Base-by-base conservation (phyloP, 1,140 invertebrate genomes). In the Spodoptera frugiperda region DNA sequence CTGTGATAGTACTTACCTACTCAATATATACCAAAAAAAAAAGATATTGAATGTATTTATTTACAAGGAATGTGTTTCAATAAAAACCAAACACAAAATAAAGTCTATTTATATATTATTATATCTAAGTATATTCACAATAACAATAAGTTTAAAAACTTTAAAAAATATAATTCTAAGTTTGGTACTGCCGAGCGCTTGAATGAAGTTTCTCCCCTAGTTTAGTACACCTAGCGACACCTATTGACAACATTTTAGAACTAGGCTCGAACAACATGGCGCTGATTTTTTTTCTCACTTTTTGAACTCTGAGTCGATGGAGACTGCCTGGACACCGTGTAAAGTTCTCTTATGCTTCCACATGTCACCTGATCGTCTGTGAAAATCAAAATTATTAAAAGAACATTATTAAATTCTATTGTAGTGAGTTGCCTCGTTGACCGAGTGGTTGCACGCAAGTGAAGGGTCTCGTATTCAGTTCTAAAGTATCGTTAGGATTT, bases 261-360 rank as follows among this genome's bases (percentile, higher is more conserved):
- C 53, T 72, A 14, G 30, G 4, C 3, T 12, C 14, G 17, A 9
- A 55, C 14, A 17, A 21, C 30, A 25, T 33, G 51, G n/a, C 33
- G 30, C 25, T 30, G 51, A 17, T 33, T 67, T 4, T 25, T 10
- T 67, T 15, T 51, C 12, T 75, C 21, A 21, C 77, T 75, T 78
- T 51, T 73, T 79, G 39, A 14, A 30, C 10, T 80, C 76, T 30
- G 55, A 17, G 44, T 77, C 77, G 5, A 63, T n/a, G 11, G 11
- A 68, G 1, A 65, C 17, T 19, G 78, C 65, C 54, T 79, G 81
- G n/a, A 89, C 83, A 14, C 90, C 89, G 44, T 93, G 92, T 1
- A 92, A 82, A 6, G 92, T 93, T 70, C 92, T 84, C 78, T 93
- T 93, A 74, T 93, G 92, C 63, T 93, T 93, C 91, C 92, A 92